Base-by-base conservation (phyloP, 2,113 vertebrate genomes). In the Gorsachius goisagi region DNA sequence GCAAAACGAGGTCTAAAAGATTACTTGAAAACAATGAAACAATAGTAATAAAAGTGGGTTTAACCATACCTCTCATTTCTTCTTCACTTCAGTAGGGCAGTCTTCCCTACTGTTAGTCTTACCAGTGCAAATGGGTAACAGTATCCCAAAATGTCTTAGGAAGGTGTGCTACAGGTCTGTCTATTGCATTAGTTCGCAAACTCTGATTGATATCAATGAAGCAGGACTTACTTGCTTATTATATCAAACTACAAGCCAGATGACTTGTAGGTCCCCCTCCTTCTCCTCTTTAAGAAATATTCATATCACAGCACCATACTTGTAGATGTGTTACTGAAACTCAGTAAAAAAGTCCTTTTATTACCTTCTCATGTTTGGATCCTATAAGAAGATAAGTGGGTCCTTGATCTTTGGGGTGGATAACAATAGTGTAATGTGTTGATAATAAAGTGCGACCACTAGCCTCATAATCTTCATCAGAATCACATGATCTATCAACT, bases 321-420 rank as follows among this genome's bases (percentile, higher is more conserved):
- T 22, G 55, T 1, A 77, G 23, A 59, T 2, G 1, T 64, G 52
- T 76, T 79, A 81, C 21, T 72, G 68, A 87, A 95, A 83, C 22
- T 66, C 50, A 59, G 17, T 55, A 15, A 68, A 81, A 68, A 56
- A 55, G 14, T 37, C 44, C 11, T 62, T 82, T 78, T 55, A 28
- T 76, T 97, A 99, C 99, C 98, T 99, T 99, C 88, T 99, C 99
- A 0, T 99, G 98, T 84, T 97, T 98, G 55, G 99, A 99, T 90
- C 99, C 98, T 73, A 99, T 98, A 37, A 99, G 98, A 75, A 99
- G 98, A 86, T 99, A 99, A 27, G 99, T 99, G 0, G 99, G 99
- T 16, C 98, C 98, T 97, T 99, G 99, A 64, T 99, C 99, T 96
- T 98, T 98, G 22, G 99, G 98, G 80, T 99, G 99, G 94, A 99